A percentile compares a stretch with the other conserved stretches of the same genome.
phyloP scores from a whole-genome alignment of 30 jellyfish, hydroid and myxozoan genomes.

The Mastigias papua region DNA sequence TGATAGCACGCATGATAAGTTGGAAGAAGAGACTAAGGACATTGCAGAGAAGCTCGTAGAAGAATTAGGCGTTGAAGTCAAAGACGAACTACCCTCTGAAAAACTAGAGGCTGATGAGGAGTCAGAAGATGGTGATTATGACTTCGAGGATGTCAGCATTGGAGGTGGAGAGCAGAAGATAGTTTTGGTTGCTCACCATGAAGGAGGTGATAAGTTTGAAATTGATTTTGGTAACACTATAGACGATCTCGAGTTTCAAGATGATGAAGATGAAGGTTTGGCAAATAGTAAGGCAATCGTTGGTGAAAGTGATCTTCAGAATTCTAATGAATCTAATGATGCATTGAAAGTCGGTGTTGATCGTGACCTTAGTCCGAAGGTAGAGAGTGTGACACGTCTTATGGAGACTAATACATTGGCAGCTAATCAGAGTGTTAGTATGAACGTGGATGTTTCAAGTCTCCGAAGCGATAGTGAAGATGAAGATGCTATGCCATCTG shows the following conservation, averaged over 20 bases:
- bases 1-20: neutral
- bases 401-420: conserved; percentile 71
- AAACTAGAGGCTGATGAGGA: neutral
- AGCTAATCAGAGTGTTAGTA: conserved; percentile 78
- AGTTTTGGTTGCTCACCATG: conserved; percentile 83
- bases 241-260: conserved; percentile 43
- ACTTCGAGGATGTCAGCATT: conserved; percentile 33
- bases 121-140: conserved; percentile 15
- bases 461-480: conserved; percentile 71
- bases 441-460: conserved; percentile 77
- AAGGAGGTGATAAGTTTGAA: conserved; percentile 68
- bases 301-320: neutral
- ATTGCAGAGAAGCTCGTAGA: conserved; percentile 7
- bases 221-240: conserved; percentile 53
- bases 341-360: conserved; percentile 27
- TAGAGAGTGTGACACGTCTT: conserved; percentile 76
- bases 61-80: neutral
- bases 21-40: neutral
- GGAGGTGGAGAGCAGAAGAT: conserved; percentile 66
- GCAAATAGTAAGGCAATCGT: neutral
- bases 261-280: conserved; percentile 2
- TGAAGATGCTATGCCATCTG: conserved; percentile 41
- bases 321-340: neutral
- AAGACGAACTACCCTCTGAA: conserved; percentile 9
- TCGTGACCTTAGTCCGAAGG: conserved; percentile 66